These are phyloP conservation scores for Threskiornis aethiopicus DNA, from an alignment of 2,797 vertebrate genomes.

Conservation along the genomic window DNA sequence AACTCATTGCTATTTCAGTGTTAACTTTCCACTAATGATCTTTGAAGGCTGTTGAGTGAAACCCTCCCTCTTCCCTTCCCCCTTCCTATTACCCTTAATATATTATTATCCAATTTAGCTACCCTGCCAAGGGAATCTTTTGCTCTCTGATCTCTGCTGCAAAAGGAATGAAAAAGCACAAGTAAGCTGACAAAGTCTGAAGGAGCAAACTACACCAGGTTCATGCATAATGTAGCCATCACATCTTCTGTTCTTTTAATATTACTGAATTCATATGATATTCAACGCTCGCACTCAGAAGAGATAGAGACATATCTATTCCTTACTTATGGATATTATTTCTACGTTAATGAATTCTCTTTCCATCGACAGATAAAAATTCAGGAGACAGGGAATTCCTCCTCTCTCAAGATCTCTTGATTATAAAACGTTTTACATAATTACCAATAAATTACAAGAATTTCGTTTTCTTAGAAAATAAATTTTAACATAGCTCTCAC, in stretches of 20 bases:
- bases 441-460: neutral
- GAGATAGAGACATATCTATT: slow-evolving; percentile 9
- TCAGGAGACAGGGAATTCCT: neutral
- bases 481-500: neutral
- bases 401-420: neutral
- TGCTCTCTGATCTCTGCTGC: slow-evolving; percentile 31
- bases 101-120: slow-evolving; percentile 39
- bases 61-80: neutral
- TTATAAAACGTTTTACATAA: neutral
- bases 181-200: slow-evolving; percentile 41
- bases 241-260: slow-evolving; percentile 43
- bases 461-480: neutral
- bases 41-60: neutral
- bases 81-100: neutral
- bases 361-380: neutral
- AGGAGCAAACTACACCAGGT: neutral
- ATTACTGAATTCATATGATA: slow-evolving; percentile 7
- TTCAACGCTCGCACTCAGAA: neutral
- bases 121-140: slow-evolving; percentile 20
- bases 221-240: slow-evolving; percentile 59
- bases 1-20: neutral
- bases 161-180: slow-evolving; percentile 26
- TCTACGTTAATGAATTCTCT: neutral
- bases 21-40: slow-evolving; percentile 11
- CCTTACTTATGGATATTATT: neutral